Base-by-base conservation (phyloP, 1,140 invertebrate species). In the Danaus plexippus region DNA sequence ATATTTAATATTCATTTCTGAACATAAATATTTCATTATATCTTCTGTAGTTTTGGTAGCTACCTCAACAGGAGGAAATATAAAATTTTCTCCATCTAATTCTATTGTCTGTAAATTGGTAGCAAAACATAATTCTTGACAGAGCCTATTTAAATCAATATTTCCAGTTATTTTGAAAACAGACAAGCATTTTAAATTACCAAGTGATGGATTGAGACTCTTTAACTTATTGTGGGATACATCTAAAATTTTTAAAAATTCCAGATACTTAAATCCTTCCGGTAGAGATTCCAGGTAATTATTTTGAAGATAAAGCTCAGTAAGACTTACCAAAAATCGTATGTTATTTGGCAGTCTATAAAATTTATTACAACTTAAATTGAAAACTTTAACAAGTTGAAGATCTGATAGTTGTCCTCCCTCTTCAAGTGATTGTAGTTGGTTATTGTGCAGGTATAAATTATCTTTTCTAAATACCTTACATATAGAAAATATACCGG, bases 401-500 rank as follows among this genome's bases (percentile, higher is more conserved):
- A 95, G 87, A 84, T 95, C 92, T 60, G 88, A 88, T 66, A 94
- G 82, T 66, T 89, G 88, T 53, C 93, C 93, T 65, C 92, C 93
- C 66, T 90, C 90, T 61, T 89, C 88, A n/a, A 95, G 77, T 47
- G 91, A 90, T 54, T 88, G 87, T 56, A 95, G 80, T 52, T 88
- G 88, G 83, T 95, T 95, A 57, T 89, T 86, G 59, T 93, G 85
- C 59, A 95, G 83, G 70, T 90, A 87, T 49, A 94, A 80, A 46
- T 86, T 81, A 65, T 92, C 90, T 86, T 95, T 95, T 54, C 92
- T 89, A 66, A 94, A 92, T 45, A 95, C 92, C 79, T 92, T 92
- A 77, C 94, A 95, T 43, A 94, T 83, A 2, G 92, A 91, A 86
- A 91, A 95, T 59, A 94, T 92, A 50, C 93, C 92, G 52, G 90